Percentiles rank a stretch among this genome's conserved stretches.
phyloP scores from a whole-genome alignment of 2,888 invertebrate species.

The Protonemura montana region DNA sequence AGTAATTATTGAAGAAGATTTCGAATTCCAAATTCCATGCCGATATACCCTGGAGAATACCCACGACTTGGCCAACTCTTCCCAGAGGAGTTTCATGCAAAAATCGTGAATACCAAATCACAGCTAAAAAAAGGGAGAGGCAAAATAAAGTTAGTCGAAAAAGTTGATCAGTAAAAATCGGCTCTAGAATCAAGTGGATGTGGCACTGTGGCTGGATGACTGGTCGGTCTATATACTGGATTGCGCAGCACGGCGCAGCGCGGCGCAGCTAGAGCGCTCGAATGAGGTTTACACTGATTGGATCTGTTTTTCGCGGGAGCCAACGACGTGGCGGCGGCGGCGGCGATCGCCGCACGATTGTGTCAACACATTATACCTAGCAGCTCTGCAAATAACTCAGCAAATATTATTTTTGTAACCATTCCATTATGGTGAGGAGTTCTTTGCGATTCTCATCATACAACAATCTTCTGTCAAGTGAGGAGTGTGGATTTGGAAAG shows the following conservation, averaged over 20 bases:
- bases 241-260: neutral
- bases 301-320: neutral
- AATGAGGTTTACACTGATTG: constrained; percentile 21
- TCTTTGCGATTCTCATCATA: neutral
- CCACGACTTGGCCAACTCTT: neutral
- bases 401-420: constrained; percentile 9
- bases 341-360: neutral
- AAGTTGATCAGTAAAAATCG: constrained; percentile 29
- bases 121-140: neutral
- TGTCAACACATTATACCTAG: constrained; percentile 15
- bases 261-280: neutral
- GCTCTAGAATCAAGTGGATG: neutral
- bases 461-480: neutral
- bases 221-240: neutral
- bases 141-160: constrained; percentile 7
- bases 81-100: neutral
- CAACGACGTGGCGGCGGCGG: neutral
- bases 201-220: neutral
- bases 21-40: neutral
- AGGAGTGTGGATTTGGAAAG: neutral
- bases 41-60: neutral
- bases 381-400: neutral
- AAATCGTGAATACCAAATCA: constrained; percentile 5
- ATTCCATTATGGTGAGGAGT: neutral
- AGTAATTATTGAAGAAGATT: constrained; percentile 7